Evolutionary conservation across 2,888 invertebrate genomes (phyloP), one percentile per base, ranked within the genome.

Genomic region (Eupithecia exiguata): DNA sequence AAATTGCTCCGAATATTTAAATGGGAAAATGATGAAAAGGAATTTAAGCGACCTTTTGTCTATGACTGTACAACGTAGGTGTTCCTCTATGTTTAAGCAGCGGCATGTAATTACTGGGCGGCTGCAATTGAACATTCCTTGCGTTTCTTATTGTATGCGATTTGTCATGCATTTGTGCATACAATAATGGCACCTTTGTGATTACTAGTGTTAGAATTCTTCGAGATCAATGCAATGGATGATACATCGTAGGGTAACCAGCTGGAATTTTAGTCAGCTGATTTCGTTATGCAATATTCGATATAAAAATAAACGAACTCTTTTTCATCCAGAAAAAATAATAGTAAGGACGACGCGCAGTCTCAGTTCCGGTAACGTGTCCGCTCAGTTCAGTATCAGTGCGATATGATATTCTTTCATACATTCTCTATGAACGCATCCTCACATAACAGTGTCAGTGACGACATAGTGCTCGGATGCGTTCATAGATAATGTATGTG

Each of bases 81-180:
- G 76, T 71, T 73, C 70, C 70, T 70, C 36, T 63, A 72, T 75
- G 71, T 68, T 76, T 73, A 62, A 71, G 69, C 69, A 76, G 76
- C 66, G 70, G 65, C 38, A 10, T 53, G 65, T 71, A 61, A 73
- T 66, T 71, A 69, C 43, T 46, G 40, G 18, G 38, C 36, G 53
- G 43, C n/a, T 40, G 38, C 21, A 21, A 40, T 72, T 40, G 46
- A 69, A 71, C 73, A 73, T 76, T 73, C 71, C 72, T n/a, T 49
- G 21, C 7, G 46, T 72, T 62, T 74, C 30, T 61, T 62, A 67
- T 69, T 67, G 65, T 66, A 62, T 53, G 58, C 58, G 58, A 53
- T 38, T 58, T 58, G 58, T 30, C 38, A 35, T 62, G 62, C 65
- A 38, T 21, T 38, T 65, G 38, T 65, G 35, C 65, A 65, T 65